A percentile compares a stretch with the other conserved stretches of the same genome.
These are phyloP conservation scores for Prorops nasuta DNA, from an alignment of 1,140 invertebrate species.

Conservation along the genomic window DNA sequence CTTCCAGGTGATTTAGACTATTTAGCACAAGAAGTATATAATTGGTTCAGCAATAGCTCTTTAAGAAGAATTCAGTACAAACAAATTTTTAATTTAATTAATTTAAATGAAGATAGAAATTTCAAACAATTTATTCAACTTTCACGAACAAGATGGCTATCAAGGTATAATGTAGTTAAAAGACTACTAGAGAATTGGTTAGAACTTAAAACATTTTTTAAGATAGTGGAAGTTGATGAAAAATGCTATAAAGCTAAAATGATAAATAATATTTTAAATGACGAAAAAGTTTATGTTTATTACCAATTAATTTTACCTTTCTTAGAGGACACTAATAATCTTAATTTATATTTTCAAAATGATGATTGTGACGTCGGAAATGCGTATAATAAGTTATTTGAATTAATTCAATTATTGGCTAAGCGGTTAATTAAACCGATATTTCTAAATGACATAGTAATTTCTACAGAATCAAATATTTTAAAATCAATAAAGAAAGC, in stretches of 20 bases:
- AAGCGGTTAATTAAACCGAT: constrained; percentile 8
- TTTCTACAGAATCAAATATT: constrained; percentile 10
- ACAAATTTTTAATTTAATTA: constrained; percentile 19
- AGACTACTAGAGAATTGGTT: constrained; percentile 12
- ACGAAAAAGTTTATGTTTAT: constrained; percentile 11
- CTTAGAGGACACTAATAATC: constrained; percentile 7
- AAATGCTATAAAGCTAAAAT: constrained; percentile 14
- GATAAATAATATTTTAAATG: constrained; percentile 12
- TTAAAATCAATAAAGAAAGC: too few relatives aligned
- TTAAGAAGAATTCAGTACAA: constrained; percentile 17
- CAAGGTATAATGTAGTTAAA: constrained; percentile 5
- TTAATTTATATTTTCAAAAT: constrained; percentile 14
- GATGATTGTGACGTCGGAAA: constrained; percentile 7
- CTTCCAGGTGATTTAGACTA: constrained; percentile 27
- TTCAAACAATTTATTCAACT: constrained; percentile 10
- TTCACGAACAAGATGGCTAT: constrained; percentile 13
- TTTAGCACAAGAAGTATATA: constrained; percentile 22
- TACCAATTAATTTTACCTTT: constrained; percentile 10
- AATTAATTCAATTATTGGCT: constrained; percentile 4
- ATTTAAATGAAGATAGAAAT: constrained; percentile 7
- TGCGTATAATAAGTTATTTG: constrained; percentile 8
- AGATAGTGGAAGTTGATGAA: constrained; percentile 5
- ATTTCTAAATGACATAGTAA: constrained; percentile 15
- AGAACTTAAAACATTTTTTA: constrained; percentile 14
- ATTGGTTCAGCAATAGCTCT: constrained; percentile 25